Base-by-base conservation (phyloP, 2,113 vertebrate species). In the Mus musculus region DNA sequence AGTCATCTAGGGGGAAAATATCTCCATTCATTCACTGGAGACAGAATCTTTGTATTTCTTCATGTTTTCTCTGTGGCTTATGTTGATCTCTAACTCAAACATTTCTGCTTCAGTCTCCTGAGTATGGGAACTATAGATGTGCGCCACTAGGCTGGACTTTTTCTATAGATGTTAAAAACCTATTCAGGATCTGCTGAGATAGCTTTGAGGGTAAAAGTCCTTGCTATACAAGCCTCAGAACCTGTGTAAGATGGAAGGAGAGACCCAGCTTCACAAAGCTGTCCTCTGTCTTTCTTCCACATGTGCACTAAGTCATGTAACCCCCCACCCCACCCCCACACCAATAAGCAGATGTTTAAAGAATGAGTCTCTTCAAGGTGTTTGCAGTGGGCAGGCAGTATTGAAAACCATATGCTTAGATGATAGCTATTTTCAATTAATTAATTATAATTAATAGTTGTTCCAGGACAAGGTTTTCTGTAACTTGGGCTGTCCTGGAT, bases 381-480 rank as follows among this genome's bases (percentile, higher is more conserved):
- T 84, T 92, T 90, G 14, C 77, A 90, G 77, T 69, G 14, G 61
- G 28, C 11, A 85, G 56, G 39, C n/a, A 61, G 8, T 87, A 49
- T 87, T 95, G 86, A 67, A 76, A 96, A 76, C 67, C 2, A 36
- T 19, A 89, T 26, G 9, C 75, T 95, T 89, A 72, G 85, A 93
- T 73, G n/a, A 73, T 39, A 6, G 14, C 65, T 69, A 33, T 69
- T 13, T 69, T 69, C 14, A 30, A 33, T 69, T 69, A 69, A 69
- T 28, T 33, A 69, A 69, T 65, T 28, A 65, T 63, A 63, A 63
- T 69, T 33, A 42, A 42, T 42, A 69, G 71, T 73, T 73, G 39
- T 73, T 73, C 20, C n/a, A 39, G 20, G 72, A 42, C 72, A 75
- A 42, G 72, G n/a, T 42, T 56, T 19, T 67, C 39, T 65, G 12